A percentile compares a stretch with the other conserved stretches of the same genome.
phyloP scores from a whole-genome alignment of 2,113 vertebrate genomes.

The Thalassarche chlororhynchos region DNA sequence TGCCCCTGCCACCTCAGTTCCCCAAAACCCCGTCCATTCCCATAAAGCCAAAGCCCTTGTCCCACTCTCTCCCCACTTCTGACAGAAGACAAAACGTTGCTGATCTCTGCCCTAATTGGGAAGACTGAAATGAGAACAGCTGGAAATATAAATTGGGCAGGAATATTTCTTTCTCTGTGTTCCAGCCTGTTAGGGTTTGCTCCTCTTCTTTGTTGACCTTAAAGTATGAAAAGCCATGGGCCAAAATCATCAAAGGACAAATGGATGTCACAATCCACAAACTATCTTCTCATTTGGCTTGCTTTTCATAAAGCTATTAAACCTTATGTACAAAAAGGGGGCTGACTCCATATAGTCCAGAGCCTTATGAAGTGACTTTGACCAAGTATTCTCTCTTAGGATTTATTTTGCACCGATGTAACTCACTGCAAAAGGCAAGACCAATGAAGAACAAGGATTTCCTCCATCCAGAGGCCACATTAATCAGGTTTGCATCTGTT shows the following conservation, averaged over 20 bases:
- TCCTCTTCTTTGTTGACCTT: neutral
- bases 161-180: neutral
- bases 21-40: neutral
- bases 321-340: neutral
- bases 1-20: neutral
- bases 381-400: neutral
- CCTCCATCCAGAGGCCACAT: neutral
- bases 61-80: neutral
- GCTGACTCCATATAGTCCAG: neutral
- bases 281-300: neutral
- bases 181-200: neutral
- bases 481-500: neutral
- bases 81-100: neutral
- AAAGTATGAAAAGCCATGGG: neutral
- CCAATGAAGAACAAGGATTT: neutral
- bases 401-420: neutral
- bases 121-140: neutral
- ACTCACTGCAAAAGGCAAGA: neutral
- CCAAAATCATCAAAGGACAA: neutral
- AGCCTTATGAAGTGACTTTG: neutral
- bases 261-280: neutral
- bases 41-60: neutral
- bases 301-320: neutral
- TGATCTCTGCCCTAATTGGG: neutral
- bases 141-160: neutral